A percentile compares a stretch with the other conserved stretches of the same genome.
Conservation (phyloP, 2,113 vertebrate genomes). For the Lipophrys pholis region DNA sequence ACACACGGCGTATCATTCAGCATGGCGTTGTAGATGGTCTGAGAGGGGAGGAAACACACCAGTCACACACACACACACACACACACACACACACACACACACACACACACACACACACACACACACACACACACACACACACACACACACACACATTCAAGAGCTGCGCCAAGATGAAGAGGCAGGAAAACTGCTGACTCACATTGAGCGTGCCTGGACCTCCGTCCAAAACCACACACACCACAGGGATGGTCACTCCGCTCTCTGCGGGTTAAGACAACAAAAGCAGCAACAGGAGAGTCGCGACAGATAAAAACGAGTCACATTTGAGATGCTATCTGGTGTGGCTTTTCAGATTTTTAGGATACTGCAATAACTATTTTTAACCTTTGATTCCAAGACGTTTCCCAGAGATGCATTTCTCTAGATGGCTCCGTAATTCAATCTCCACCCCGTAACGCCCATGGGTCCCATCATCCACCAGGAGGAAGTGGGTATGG, state of each 20-base stretch:
- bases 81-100: too few species aligned
- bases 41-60: constrained; percentile 29
- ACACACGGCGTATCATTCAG: constrained; percentile 91
- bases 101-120: neutral
- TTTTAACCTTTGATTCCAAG: constrained; percentile 76
- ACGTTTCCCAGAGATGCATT: constrained; percentile 88
- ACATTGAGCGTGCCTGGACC: constrained; percentile 94
- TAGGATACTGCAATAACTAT: neutral
- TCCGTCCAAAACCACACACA: constrained; percentile 94
- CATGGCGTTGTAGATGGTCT: constrained; percentile 95
- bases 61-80: neutral
- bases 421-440: constrained; percentile 89
- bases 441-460: constrained; percentile 89
- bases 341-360: neutral
- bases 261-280: constrained; percentile 63
- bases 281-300: constrained; percentile 22
- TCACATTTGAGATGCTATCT: constrained; percentile 22
- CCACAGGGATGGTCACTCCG: constrained; percentile 90
- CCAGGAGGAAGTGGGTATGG: constrained; percentile 96
- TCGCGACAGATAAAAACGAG: neutral
- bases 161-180: neutral
- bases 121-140: neutral
- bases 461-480: constrained; percentile 93
- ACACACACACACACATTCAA: neutral
- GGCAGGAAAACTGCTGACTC: constrained; percentile 67